A percentile compares a stretch with the other conserved stretches of the same genome.
phyloP scores from a whole-genome alignment of 1,140 invertebrate species.

The Teleopsis dalmanni region DNA sequence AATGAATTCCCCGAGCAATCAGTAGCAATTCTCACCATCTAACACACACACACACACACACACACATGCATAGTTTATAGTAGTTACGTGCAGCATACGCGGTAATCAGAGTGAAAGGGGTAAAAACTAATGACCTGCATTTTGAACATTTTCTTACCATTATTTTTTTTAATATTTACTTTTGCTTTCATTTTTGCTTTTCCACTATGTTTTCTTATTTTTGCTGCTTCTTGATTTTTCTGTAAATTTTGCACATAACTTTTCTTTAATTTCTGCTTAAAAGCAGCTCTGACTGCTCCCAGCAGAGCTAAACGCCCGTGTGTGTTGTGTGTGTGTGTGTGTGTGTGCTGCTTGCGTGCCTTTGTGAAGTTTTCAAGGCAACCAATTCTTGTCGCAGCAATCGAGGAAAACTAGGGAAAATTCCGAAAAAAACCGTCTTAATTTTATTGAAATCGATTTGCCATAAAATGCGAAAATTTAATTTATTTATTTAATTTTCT shows the following conservation, averaged over 20 bases:
- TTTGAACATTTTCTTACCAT: neutral
- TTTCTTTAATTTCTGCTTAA: too few relatives aligned
- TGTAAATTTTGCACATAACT: too few relatives aligned
- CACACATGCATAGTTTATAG: neutral
- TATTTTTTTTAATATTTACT: neutral
- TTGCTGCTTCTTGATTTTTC: too few relatives aligned
- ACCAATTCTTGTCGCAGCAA: too few relatives aligned
- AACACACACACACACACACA: neutral
- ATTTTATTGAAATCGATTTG: slow-evolving; percentile 8
- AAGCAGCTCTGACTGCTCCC: too few relatives aligned
- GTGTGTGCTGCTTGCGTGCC: neutral
- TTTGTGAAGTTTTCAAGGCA: too few relatives aligned
- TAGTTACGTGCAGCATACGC: neutral
- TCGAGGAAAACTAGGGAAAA: too few relatives aligned
- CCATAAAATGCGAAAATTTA: slow-evolving; percentile 6
- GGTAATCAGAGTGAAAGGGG: neutral
- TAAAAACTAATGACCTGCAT: slow-evolving; percentile 8
- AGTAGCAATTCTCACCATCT: neutral
- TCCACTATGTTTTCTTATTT: too few relatives aligned
- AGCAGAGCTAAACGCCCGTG: too few relatives aligned
- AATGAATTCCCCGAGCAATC: neutral
- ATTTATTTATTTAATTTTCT: slow-evolving; percentile 2
- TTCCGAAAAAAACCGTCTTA: too few relatives aligned
- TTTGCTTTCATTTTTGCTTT: too few relatives aligned
- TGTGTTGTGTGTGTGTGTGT: neutral